Evolutionary conservation across 2,113 vertebrate genomes (phyloP).

Genomic region (Ia io): DNA sequence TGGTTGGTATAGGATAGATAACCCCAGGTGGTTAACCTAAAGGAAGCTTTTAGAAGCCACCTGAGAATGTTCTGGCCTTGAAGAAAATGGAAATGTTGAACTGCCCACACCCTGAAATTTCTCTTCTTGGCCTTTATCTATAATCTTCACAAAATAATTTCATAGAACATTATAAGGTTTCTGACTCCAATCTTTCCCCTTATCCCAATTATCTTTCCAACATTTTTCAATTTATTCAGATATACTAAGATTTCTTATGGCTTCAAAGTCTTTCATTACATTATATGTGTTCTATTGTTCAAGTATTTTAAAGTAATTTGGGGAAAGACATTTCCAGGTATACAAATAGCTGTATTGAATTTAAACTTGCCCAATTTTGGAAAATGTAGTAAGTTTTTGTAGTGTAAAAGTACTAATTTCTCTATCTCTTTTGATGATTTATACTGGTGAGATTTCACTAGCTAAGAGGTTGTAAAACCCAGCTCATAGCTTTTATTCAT

Average conservation of each 20-base stretch:
- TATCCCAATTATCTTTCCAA: neutral
- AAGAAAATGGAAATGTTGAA: neutral
- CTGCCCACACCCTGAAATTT: neutral
- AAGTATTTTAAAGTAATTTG: neutral
- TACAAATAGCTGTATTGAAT: neutral
- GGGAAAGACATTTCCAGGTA: neutral
- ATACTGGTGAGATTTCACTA: neutral
- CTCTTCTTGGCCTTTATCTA: neutral
- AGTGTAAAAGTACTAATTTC: neutral
- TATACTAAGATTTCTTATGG: neutral
- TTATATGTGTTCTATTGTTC: neutral
- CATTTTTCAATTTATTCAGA: neutral
- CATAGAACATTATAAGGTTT: neutral
- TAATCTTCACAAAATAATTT: neutral
- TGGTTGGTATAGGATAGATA: neutral
- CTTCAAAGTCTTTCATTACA: neutral
- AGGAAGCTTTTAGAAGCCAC: neutral
- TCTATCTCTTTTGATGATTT: neutral
- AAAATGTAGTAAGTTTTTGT: neutral
- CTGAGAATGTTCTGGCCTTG: neutral
- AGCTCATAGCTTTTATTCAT: neutral
- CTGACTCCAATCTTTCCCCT: neutral
- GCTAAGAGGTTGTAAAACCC: neutral
- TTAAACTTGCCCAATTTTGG: neutral
- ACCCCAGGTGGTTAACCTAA: neutral